Conservation (phyloP, 2,113 vertebrate genomes). For the Chrysochloris asiatica region DNA sequence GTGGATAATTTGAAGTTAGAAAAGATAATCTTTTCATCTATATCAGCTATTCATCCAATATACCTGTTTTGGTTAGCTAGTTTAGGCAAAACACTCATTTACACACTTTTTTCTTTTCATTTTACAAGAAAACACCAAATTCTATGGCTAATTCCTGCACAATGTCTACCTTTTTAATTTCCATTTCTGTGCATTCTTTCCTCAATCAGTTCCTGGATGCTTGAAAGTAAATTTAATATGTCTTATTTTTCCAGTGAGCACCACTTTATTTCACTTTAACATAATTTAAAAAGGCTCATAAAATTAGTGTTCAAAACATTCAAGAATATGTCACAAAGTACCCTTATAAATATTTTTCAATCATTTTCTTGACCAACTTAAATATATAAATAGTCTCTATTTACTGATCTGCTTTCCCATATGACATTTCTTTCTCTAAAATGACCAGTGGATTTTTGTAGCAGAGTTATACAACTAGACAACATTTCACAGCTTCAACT, state of each 20-base stretch:
- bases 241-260: not conserved
- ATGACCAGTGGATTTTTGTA: not conserved
- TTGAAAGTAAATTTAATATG: not conserved
- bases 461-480: not conserved
- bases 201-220: not conserved
- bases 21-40: not conserved
- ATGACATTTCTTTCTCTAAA: not conserved
- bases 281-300: not conserved
- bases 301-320: not conserved
- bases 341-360: not conserved
- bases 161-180: not conserved
- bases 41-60: not conserved
- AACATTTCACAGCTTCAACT: not conserved
- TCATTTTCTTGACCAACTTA: not conserved
- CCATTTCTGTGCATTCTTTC: not conserved
- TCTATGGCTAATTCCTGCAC: not conserved
- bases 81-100: not conserved
- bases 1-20: not conserved
- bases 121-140: not conserved
- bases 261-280: not conserved
- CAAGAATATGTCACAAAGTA: rapidly evolving
- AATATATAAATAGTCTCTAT: not conserved
- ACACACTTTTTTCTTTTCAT: not conserved
- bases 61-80: not conserved
- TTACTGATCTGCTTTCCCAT: not conserved